phyloP scores from a whole-genome alignment of 2,113 vertebrate genomes.

The Sturnus vulgaris region DNA sequence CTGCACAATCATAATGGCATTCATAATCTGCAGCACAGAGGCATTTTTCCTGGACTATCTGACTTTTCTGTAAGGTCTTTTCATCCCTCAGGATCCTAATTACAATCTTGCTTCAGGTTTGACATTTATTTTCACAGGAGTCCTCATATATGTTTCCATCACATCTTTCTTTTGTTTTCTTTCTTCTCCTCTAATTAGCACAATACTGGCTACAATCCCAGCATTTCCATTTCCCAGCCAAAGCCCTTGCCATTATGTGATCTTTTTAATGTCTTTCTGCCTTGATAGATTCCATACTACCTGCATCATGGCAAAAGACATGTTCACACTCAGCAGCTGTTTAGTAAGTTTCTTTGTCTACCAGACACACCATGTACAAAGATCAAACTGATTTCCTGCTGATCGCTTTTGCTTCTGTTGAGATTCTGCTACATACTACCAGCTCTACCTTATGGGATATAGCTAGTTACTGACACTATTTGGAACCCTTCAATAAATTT shows the following conservation, averaged over 20 bases:
- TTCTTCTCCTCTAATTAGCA: not conserved
- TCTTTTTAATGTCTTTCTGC: not conserved
- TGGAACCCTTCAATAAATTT: not conserved
- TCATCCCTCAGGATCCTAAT: not conserved
- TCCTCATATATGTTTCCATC: not conserved
- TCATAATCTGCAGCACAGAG: not conserved
- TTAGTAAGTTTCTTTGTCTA: not conserved
- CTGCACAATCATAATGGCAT: not conserved
- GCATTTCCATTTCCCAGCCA: not conserved
- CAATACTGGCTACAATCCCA: not conserved
- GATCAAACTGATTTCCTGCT: not conserved
- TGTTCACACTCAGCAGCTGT: not conserved
- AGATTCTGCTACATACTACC: not conserved
- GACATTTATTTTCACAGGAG: not conserved
- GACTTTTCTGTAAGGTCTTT: not conserved
- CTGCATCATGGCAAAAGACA: not conserved
- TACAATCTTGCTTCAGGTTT: not conserved
- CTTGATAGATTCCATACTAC: not conserved
- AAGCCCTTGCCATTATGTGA: not conserved
- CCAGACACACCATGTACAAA: not conserved
- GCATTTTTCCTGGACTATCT: not conserved
- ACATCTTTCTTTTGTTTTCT: not conserved
- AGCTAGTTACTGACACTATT: not conserved
- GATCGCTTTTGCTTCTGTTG: not conserved
- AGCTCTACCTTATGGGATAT: not conserved